Conservation (phyloP, 2,113 vertebrate genomes). For the Elanus axillaris region DNA sequence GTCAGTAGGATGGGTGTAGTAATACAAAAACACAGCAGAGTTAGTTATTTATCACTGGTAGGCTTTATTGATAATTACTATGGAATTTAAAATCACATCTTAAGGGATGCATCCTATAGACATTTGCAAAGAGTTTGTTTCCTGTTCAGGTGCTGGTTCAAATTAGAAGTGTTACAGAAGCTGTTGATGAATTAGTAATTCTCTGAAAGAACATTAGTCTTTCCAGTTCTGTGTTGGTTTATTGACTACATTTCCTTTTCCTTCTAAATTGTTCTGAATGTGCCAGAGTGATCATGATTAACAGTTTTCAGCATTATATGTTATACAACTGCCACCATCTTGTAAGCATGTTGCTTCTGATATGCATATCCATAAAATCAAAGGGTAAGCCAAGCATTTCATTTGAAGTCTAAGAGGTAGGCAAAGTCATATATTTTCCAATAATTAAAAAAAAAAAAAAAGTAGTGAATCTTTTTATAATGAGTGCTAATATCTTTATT, state of each 20-base stretch:
- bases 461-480: neutral
- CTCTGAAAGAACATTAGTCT: neutral
- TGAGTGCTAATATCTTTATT: neutral
- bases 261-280: neutral
- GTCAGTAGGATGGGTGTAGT: rapidly evolving
- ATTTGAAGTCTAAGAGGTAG: neutral
- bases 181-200: neutral
- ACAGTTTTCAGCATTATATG: neutral
- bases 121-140: neutral
- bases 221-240: neutral
- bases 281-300: neutral
- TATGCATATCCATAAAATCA: neutral
- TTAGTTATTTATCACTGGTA: neutral
- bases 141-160: neutral
- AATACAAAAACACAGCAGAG: neutral
- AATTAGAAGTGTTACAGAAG: neutral
- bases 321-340: neutral
- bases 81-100: neutral
- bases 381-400: neutral
- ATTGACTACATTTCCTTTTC: neutral
- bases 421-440: neutral
- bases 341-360: neutral
- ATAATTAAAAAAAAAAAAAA: neutral
- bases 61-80: neutral
- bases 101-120: neutral